Base-by-base conservation (phyloP, 2,888 invertebrate species). In the Acleris sparsana region DNA sequence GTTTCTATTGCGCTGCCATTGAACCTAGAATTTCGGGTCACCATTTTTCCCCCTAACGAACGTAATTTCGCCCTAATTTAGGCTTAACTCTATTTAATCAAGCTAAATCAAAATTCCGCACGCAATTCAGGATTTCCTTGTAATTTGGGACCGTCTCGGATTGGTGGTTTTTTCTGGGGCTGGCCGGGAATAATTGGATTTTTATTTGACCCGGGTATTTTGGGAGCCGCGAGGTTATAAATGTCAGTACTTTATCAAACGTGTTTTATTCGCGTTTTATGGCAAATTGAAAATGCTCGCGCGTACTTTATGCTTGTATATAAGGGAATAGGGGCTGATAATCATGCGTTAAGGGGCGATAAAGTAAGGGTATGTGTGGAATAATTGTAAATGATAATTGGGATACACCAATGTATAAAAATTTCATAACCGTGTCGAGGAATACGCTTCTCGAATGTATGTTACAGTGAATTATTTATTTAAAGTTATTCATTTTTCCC, bases 101-200 rank as follows among this genome's bases (percentile, higher is more conserved):
- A 69, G 25, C 49, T 62, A 68, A 70, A 71, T 73, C 71, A 67
- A 68, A 71, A 73, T 74, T 74, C 73, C 43, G 63, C 53, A 55
- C 61, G 69, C 70, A 68, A 65, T 61, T 59, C 53, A 44, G 60
- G 65, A 64, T 62, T 71, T 67, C 44, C 62, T n/a, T 52, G 56
- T 69, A 63, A 68, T 66, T 67, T 49, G 62, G 46, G 43, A 56
- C 22, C 39, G 53, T 55, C 48, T 49, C 53, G 17, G 9, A 18
- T 22, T 13, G 17, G 18, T 17, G 46, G 46, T 39, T 59, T 43
- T 53, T 53, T 22, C 39, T 43, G 39, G 52, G 29, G 7, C 9
- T 43, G 49, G 16, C 17, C 5, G 53, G 49, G 57, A 56, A 25
- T 57, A 46, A 57, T 57, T 57, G 62, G 17, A 49, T 49, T 62